phyloP scores from a whole-genome alignment of 2,113 vertebrate genomes.

The Lophura nycthemera region DNA sequence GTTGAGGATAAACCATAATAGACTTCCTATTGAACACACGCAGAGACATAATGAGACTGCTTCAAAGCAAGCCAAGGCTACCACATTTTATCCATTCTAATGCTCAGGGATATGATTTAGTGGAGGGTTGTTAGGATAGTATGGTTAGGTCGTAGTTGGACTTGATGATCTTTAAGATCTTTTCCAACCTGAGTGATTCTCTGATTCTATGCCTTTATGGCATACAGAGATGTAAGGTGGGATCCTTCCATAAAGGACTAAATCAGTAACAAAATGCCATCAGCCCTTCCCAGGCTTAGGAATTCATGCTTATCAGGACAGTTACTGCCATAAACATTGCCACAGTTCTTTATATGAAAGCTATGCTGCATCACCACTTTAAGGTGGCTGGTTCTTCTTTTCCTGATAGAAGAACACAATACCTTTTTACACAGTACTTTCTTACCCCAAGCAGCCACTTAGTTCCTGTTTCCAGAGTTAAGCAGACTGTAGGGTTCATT shows the following conservation, averaged over 20 bases:
- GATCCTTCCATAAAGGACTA: neutral
- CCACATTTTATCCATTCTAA: neutral
- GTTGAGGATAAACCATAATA: neutral
- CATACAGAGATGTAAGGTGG: neutral
- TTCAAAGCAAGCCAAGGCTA: neutral
- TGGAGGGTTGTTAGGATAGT: no score
- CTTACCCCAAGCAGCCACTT: neutral
- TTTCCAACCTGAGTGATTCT: no score
- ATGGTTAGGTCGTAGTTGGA: no score
- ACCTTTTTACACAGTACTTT: neutral
- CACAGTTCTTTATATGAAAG: accelerated
- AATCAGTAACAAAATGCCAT: neutral
- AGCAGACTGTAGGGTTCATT: neutral
- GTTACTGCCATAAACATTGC: neutral
- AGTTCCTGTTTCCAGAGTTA: neutral
- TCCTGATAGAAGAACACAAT: neutral
- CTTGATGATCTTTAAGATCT: no score
- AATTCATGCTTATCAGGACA: neutral
- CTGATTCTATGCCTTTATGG: neutral
- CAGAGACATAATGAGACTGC: neutral
- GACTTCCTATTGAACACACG: neutral
- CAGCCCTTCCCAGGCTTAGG: neutral
- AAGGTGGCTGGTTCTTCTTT: neutral
- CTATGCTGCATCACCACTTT: neutral
- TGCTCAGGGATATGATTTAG: no score